A percentile compares a stretch with the other conserved stretches of the same genome.
Conservation (phyloP, 2,113 vertebrate genomes). For the Cololabis saira region DNA sequence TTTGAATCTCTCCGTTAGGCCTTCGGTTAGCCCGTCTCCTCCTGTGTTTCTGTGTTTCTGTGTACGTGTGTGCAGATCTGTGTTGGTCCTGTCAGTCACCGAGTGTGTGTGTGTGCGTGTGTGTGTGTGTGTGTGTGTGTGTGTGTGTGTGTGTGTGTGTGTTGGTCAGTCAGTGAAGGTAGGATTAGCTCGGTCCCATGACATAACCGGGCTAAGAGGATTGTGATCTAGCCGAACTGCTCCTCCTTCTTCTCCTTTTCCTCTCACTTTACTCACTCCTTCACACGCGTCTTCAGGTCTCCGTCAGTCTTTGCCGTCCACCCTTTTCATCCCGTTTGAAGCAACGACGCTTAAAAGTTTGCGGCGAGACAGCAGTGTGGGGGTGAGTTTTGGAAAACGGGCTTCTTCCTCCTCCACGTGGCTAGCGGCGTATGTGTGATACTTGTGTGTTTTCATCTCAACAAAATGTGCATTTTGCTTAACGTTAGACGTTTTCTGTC, state of each 20-base stretch:
- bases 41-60: constrained; percentile 29
- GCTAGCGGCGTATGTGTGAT: not conserved
- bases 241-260: constrained; percentile 52
- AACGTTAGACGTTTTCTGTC: not conserved
- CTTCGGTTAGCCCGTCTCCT: constrained; percentile 25
- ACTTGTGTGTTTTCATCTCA: constrained; percentile 1
- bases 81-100: constrained; percentile 45
- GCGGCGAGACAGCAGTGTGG: constrained; percentile 2
- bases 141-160: too few species aligned
- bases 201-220: constrained; percentile 80
- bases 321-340: constrained; percentile 16
- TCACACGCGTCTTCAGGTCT: constrained; percentile 40
- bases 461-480: not conserved
- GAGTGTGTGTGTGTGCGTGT: too few species aligned
- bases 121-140: constrained; percentile 37
- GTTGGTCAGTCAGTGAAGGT: constrained; percentile 70
- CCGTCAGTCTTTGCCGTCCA: constrained; percentile 19
- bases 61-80: not conserved
- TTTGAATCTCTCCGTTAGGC: constrained; percentile 31
- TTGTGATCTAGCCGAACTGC: constrained; percentile 67
- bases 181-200: constrained; percentile 77
- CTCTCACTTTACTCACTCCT: constrained; percentile 62
- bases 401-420: constrained; percentile 2
- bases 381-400: constrained; percentile 62
- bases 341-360: constrained; percentile 14